phyloP scores from a whole-genome alignment of 2,113 vertebrate species.

The Corydoras maculifer region DNA sequence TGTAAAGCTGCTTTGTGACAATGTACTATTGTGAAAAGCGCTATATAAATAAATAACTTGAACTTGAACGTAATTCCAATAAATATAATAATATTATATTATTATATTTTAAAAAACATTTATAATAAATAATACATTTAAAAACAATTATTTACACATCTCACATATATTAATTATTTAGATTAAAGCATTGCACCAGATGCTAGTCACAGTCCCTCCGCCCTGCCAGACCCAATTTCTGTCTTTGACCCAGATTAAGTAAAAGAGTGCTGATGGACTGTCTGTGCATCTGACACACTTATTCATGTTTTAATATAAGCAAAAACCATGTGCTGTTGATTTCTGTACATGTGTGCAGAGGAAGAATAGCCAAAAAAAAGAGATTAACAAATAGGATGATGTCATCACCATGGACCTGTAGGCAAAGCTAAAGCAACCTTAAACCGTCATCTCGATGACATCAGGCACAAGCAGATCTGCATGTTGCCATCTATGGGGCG shows the following conservation, averaged over 20 bases:
- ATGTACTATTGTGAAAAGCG: no score
- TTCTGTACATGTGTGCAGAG: constrained; percentile 3
- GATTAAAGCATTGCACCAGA: constrained; percentile 58
- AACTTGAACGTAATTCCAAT: no score
- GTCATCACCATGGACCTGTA: constrained; percentile 38
- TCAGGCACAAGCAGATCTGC: constrained; percentile 21
- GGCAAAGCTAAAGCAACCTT: constrained; percentile 45
- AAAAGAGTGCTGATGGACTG: constrained; percentile 34
- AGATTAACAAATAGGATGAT: constrained; percentile 28
- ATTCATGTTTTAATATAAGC: constrained; percentile 45
- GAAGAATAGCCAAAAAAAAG: constrained; percentile 20
- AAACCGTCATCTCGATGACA: constrained; percentile 40
- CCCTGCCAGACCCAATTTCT: constrained; percentile 61
- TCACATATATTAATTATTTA: constrained; percentile 62
- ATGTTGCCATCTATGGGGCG: background rate
- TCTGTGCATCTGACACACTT: constrained; percentile 33
- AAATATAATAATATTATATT: no score
- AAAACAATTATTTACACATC: constrained; percentile 49
- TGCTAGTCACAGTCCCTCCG: constrained; percentile 59
- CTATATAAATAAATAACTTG: no score
- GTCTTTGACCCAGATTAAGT: constrained; percentile 70
- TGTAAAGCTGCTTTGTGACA: no score
- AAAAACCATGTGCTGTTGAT: constrained; percentile 22
- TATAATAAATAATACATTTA: no score
- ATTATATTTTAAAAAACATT: no score